Conservation (phyloP, 2,113 vertebrate genomes). For the Cavia aperea region DNA sequence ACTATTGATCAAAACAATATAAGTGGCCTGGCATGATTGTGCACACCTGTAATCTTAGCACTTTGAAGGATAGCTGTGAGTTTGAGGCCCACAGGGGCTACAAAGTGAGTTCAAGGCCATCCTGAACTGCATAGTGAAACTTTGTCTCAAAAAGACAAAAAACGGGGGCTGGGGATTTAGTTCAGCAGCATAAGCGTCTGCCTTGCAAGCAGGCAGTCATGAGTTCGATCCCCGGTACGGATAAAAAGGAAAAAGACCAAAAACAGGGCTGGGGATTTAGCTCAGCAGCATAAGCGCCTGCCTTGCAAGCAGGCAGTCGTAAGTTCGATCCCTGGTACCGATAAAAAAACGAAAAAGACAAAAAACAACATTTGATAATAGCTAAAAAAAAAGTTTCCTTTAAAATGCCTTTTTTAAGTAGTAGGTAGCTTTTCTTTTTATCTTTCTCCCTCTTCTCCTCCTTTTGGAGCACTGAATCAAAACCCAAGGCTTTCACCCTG, state of each 20-base stretch:
- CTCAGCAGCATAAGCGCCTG: too few species aligned
- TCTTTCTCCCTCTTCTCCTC: background rate
- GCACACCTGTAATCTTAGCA: background rate
- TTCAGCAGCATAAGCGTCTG: too few species aligned
- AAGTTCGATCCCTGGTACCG: too few species aligned
- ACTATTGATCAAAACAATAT: background rate
- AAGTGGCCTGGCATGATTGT: background rate
- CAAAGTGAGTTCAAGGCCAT: background rate
- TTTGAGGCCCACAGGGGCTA: background rate
- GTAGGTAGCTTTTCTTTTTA: background rate
- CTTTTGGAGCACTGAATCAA: background rate
- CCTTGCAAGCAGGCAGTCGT: too few species aligned
- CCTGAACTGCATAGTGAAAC: background rate
- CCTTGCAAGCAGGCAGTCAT: too few species aligned
- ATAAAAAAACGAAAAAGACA: too few species aligned
- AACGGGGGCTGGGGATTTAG: too few species aligned
- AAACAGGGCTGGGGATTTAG: too few species aligned
- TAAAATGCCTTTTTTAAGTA: conserved; percentile 13
- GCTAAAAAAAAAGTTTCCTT: background rate
- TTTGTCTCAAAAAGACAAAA: background rate
- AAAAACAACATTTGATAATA: background rate
- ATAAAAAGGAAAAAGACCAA: too few species aligned
- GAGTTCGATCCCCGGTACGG: too few species aligned
- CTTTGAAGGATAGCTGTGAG: background rate
- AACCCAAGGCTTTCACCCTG: background rate